Base-by-base conservation (phyloP, 2,888 invertebrate genomes). In the Pterostichus niger region DNA sequence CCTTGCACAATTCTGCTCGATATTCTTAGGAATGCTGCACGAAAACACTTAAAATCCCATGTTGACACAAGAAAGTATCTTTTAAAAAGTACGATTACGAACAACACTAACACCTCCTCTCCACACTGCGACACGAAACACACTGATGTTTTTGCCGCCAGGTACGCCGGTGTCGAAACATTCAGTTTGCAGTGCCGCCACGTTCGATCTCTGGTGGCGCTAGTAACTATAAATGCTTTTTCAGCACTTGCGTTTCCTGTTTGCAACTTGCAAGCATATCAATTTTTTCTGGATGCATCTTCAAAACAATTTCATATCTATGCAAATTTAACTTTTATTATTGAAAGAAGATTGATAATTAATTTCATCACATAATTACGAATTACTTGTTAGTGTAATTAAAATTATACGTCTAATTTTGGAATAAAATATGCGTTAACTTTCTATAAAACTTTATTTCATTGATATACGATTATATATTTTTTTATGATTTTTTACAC, bases 361-460 rank as follows among this genome's bases (percentile, higher is more conserved):
- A 24, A 24, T 24, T 24, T 24, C 24, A 24, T 2, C 3, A 24
- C 24, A 2, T 24, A 24, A 24, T 24, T 24, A 24, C 24, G 3
- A 24, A 24, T 24, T 2, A 24, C 24, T 24, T 24, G 24, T 3
- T 24, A 24, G 24, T 2, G 24, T 24, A 24, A 24, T 24, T 24
- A 24, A 24, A 24, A 40, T 33, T 61, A 24, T 59, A n/a, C 0
- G 13, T 6, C 1, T 3, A 64, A 35, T 13, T 64, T 13, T 1
- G 64, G 44, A 71, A 82, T 75, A 75, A 82, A 73, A 75, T 82
- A 44, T 17, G 31, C 13, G 31, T 44, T 46, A 82, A 82, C 82
- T 82, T 82, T 82, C 82, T 82, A 82, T 82, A 82, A 82, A 82
- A 82, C 82, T 82, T 82, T 82, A 82, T 82, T 82, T 82, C 82